These are phyloP conservation scores for Carduelis carduelis DNA, from an alignment of 2,797 vertebrate species.

Conservation along the genomic window DNA sequence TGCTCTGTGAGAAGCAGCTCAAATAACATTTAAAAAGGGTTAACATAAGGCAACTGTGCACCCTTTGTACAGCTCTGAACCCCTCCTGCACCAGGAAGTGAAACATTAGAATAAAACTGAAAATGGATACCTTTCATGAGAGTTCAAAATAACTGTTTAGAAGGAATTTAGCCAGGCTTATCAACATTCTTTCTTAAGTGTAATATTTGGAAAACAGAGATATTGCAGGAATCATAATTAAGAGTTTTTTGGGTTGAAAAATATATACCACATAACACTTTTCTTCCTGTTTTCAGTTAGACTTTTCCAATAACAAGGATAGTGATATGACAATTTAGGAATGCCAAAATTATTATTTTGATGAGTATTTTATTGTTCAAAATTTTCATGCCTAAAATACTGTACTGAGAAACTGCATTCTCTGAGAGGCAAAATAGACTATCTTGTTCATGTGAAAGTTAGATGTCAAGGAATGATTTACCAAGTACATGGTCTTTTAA, in stretches of 20 bases:
- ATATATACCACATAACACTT: not conserved
- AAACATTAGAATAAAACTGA: not conserved
- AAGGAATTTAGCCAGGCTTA: not conserved
- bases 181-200: not conserved
- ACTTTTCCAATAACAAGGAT: constrained; percentile 51
- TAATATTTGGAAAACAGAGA: not conserved
- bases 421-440: constrained; percentile 34
- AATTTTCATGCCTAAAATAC: constrained; percentile 56
- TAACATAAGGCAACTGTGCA: not conserved
- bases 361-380: constrained; percentile 42
- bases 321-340: constrained; percentile 44
- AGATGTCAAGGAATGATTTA: constrained; percentile 7
- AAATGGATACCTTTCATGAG: not conserved
- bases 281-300: constrained; percentile 6
- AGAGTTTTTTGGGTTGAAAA: accelerated
- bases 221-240: not conserved
- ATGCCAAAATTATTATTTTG: constrained; percentile 69
- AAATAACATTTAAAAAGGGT: not conserved
- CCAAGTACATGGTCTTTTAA: not conserved
- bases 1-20: not conserved
- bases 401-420: constrained; percentile 34
- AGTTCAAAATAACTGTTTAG: not conserved
- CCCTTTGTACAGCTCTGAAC: not conserved
- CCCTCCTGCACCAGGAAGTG: not conserved
- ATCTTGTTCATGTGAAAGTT: constrained; percentile 4